Percentiles rank a stretch among this genome's conserved stretches.
Evolutionary conservation across 2,888 invertebrate genomes (phyloP).

Genomic region (Nasonia oneida): DNA sequence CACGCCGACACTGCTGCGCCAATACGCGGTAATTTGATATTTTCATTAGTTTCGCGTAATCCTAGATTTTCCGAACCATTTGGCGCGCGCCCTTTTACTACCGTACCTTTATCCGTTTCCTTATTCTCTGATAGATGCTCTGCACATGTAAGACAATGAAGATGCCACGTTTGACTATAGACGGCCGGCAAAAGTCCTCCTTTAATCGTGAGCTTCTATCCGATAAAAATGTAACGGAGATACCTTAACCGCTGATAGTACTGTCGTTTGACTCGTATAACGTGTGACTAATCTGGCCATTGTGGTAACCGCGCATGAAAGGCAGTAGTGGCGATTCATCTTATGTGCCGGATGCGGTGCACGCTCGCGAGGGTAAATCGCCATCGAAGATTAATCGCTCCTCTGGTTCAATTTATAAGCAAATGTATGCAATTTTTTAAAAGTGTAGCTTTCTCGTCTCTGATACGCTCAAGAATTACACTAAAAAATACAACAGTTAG

Average conservation of each 20-base stretch:
- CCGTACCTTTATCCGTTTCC: neutral
- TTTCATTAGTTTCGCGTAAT: conserved; percentile 74
- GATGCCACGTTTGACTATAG: neutral
- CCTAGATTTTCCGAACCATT: conserved; percentile 75
- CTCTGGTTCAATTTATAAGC: neutral
- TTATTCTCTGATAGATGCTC: neutral
- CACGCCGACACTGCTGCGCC: conserved; percentile 26
- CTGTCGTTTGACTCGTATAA: neutral
- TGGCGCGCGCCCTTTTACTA: conserved; percentile 61
- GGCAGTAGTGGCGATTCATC: neutral
- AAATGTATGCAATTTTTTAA: neutral
- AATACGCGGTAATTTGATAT: conserved; percentile 70
- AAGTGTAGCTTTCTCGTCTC: neutral
- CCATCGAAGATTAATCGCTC: neutral
- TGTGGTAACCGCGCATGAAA: neutral
- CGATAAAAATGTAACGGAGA: neutral
- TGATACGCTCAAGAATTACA: too few species aligned
- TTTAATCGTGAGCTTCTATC: neutral
- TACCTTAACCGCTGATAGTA: neutral
- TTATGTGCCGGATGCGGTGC: neutral
- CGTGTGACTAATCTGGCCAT: neutral
- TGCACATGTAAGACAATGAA: neutral
- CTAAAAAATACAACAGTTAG: too few species aligned
- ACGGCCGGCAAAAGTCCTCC: neutral
- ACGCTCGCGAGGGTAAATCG: neutral